Evolutionary conservation across 2,888 invertebrate genomes (phyloP), one percentile per base, ranked within the genome.

Genomic region (Drosophila limbata): DNA sequence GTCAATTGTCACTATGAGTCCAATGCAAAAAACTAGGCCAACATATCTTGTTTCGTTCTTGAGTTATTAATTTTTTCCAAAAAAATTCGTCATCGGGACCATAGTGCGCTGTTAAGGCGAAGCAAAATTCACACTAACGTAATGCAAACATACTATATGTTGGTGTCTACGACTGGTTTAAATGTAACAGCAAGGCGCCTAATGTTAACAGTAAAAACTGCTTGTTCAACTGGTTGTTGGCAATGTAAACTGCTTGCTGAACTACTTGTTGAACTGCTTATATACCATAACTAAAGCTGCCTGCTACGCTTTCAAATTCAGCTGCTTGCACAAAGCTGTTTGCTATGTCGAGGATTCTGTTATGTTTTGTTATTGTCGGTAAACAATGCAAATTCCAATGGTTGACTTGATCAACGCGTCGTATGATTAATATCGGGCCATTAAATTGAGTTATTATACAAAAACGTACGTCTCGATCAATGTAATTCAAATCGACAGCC

Each of bases 401-500:
- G 45, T 51, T 21, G 60, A 60, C 37, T 66, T 44, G 51, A 39
- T 42, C 42, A 62, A 63, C 60, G 42, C 39, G 62, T 31, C 56
- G 51, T 79, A 66, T 74, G 63, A 69, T 77, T 69, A 69, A 77
- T 66, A 35, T 56, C 51, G 10, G 13, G 35, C 52, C 44, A 79
- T 74, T 77, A 60, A 74, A 74, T 77, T 45, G 69, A 77, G 77
- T 70, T 74, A 78, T 74, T 74, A 63, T 51, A 60, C 21, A 56
- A 63, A 63, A 72, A 56, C 44, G 44, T 53, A 48, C 31, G 47
- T 42, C 40, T 50, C 44, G 15, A 17, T 37, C 66, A 47, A 42
- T 45, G 57, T 52, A 60, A 75, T 56, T 77, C 42, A 59, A 62
- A 62, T 59, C 53, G 62, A 25, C 60, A 59, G 51, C 33, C 66